Base-by-base conservation (phyloP, 2,797 vertebrate genomes). In the Amblyraja radiata region DNA sequence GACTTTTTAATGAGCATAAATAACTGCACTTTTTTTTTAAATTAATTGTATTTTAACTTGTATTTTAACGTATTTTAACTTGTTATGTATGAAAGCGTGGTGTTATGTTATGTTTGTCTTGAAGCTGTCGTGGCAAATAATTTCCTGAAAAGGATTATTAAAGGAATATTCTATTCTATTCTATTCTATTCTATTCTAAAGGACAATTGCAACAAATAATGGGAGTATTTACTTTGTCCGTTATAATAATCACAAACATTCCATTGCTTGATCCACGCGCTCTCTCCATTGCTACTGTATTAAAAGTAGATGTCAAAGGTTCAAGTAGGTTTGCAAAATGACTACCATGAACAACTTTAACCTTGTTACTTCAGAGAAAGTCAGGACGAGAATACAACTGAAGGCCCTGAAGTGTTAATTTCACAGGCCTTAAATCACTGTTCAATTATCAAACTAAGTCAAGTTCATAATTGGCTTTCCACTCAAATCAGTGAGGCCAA, bases 381-480 rank as follows among this genome's bases (percentile, higher is more conserved):
- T 94, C 94, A 96, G 93, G 95, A 96, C 94, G 94, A 93, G 39
- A 94, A 95, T 68, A 90, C 94, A 96, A 95, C 97, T 96, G 94
- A 95, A 96, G 65, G 94, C 97, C 97, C 97, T 97, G 97, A 97
- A 98, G 98, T 98, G 98, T 98, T 98, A 97, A 97, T 97, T 97
- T 97, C 96, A 96, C 96, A 97, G 97, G 96, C 83, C 95, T 97
- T 97, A 98, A 98, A 98, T 97, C 97, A 97, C 96, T 97, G 97
- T 98, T 99, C 98, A 98, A 98, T 99, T 98, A 98, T 96, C 97
- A 98, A 98, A 98, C 97, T 97, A 98, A 98, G 98, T 98, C 97
- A 97, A 98, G 95, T 97, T 97, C 97, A 97, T 98, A 99, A 99
- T 98, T 99, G 98, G 97, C 97, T 98, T 98, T 98, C 97, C 97